Evolutionary conservation across 2,888 invertebrate species (phyloP).

Genomic region (Cynaeus angustus): DNA sequence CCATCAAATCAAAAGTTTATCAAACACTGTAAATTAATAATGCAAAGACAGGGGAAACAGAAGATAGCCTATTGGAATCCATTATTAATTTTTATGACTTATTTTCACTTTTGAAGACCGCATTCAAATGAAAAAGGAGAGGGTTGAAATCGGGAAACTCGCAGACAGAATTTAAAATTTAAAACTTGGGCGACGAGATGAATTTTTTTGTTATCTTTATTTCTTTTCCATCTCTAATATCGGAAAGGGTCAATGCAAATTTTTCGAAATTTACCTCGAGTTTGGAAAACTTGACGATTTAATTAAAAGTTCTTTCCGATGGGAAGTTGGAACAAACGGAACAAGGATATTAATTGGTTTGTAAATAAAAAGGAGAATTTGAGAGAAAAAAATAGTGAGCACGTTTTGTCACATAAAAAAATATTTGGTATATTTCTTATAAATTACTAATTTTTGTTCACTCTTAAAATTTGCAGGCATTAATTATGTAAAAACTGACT

Average conservation of each 20-base stretch:
- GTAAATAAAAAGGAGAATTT: conserved; percentile 8
- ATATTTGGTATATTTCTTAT: too few species aligned
- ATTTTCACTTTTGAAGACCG: conserved; percentile 34
- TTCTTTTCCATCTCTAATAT: conserved; percentile 28
- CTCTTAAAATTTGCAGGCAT: too few species aligned
- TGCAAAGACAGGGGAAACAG: conserved; percentile 8
- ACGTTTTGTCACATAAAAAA: too few species aligned
- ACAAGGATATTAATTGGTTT: conserved; percentile 25
- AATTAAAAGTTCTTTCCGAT: conserved; percentile 39
- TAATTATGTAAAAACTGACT: too few species aligned
- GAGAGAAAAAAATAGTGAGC: background rate
- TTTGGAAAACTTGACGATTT: conserved; percentile 38
- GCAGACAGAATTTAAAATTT: conserved; percentile 43
- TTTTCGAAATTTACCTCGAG: conserved; percentile 42
- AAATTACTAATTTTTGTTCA: too few species aligned
- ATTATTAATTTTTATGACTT: conserved; percentile 43
- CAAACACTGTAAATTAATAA: conserved; percentile 34
- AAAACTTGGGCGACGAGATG: conserved; percentile 36
- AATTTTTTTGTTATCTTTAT: conserved; percentile 46
- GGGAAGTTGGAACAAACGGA: conserved; percentile 9
- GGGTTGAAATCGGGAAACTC: conserved; percentile 22
- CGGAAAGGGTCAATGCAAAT: conserved; percentile 41
- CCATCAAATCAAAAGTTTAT: conserved; percentile 34
- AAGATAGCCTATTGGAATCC: conserved; percentile 20
- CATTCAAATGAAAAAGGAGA: conserved; percentile 26